phyloP scores from a whole-genome alignment of 2,113 vertebrate species.

The Sus scrofa region T2T-Sscrofa CM000818.6:80004501-80005000 shows the following conservation, averaged over 20 bases:
- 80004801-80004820: slow-evolving; percentile 33
- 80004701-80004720: not conserved
- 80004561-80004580: slow-evolving; percentile 79
- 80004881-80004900: not conserved
- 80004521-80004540: slow-evolving; percentile 78
- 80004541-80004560: slow-evolving; percentile 77
- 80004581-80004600: slow-evolving; percentile 71
- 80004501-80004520: slow-evolving; percentile 70
- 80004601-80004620: slow-evolving; percentile 54
- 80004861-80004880: slow-evolving; percentile 20
- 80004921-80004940: not conserved
- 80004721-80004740: not conserved
- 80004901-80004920: not conserved
- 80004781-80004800: slow-evolving; percentile 68
- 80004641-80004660: slow-evolving; percentile 58
- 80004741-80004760: slow-evolving; percentile 62
- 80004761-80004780: slow-evolving; percentile 11
- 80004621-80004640: slow-evolving; percentile 62
- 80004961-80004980: not conserved
- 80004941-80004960: slow-evolving; percentile 5
- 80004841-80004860: slow-evolving; percentile 46
- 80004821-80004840: slow-evolving; percentile 29
- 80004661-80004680: slow-evolving; percentile 51
- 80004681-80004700: slow-evolving; percentile 29
- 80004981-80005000: not conserved